These are phyloP conservation scores for Prunella strophiata DNA, from an alignment of 2,797 vertebrate species.

Conservation along the genomic window DNA sequence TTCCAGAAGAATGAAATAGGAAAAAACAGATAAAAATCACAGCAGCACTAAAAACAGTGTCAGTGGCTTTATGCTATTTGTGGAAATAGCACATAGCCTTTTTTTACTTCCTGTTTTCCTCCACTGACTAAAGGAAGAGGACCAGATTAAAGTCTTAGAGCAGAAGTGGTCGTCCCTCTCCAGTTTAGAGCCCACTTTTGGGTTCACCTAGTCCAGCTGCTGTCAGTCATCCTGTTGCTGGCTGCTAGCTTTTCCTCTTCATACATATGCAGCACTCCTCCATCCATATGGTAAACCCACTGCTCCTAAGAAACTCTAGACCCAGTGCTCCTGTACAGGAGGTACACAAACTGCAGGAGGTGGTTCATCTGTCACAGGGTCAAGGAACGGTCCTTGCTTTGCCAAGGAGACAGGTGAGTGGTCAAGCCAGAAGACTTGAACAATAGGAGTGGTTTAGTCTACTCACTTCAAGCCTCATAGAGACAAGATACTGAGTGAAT, in stretches of 20 bases:
- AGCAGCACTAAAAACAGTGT: not conserved
- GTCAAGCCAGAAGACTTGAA: not conserved
- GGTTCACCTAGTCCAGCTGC: not conserved
- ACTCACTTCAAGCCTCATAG: not conserved
- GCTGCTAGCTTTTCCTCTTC: not conserved
- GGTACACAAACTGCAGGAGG: not conserved
- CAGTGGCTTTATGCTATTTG: not conserved
- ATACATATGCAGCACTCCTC: not conserved
- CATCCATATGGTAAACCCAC: not conserved
- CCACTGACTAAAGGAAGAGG: not conserved
- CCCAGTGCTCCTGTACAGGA: not conserved
- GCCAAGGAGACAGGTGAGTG: not conserved
- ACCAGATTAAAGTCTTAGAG: not conserved
- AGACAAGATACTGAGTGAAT: not conserved
- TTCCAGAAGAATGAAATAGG: not conserved
- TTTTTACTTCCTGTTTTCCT: not conserved
- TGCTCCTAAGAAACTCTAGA: not conserved
- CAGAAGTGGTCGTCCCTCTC: not conserved
- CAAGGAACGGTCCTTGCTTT: not conserved
- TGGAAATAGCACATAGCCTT: not conserved
- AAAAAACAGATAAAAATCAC: not conserved
- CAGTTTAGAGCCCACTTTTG: not conserved
- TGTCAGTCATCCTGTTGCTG: not conserved
- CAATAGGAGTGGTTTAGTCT: not conserved
- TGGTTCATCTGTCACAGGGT: not conserved